Evolutionary conservation across 2,888 invertebrate genomes (phyloP), one percentile per base, ranked within the genome.

Genomic region (Hypomecis atomaria): DNA sequence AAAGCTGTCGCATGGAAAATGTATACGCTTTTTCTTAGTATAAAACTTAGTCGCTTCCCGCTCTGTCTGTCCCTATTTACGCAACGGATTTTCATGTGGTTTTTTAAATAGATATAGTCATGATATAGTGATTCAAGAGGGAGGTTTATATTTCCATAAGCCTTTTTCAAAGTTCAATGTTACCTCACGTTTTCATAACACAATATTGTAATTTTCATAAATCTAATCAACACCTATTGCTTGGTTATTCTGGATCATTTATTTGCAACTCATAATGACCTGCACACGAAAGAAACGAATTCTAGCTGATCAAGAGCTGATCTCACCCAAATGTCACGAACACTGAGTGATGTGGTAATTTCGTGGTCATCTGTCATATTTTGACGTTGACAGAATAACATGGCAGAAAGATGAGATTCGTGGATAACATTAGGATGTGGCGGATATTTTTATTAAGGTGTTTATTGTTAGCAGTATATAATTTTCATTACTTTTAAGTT

Each of bases 301-400:
- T 37, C 44, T 59, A 43, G 66, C 57, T 74, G 73, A 75, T 74
- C 73, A 71, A 67, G 73, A 43, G 66, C 57, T 74, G 73, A 75
- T 74, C 73, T 71, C 69, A 73, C 45, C 69, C 65, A 81, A 84
- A 81, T 82, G 81, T 81, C 82, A 83, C 67, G 75, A 79, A 57
- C 81, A 70, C 73, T 75, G 73, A 75, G 67, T 74, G 76, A 77
- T 71, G 66, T 70, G 63, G 62, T 72, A 69, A 70, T 68, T 59
- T 71, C 65, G 69, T 66, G 58, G 65, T 72, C 68, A 71, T 67
- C 70, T 69, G 71, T 74, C 74, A 73, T 59, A 65, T 67, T 65
- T 59, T 59, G 47, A 65, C 65, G 48, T 71, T 71, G 69, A 78
- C 73, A 69, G 73, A 73, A 71, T 74, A 71, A 69, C 70, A 67